These are phyloP conservation scores for Synergus laeviventris DNA, from an alignment of 2,888 invertebrate genomes.

Conservation along the genomic window DNA sequence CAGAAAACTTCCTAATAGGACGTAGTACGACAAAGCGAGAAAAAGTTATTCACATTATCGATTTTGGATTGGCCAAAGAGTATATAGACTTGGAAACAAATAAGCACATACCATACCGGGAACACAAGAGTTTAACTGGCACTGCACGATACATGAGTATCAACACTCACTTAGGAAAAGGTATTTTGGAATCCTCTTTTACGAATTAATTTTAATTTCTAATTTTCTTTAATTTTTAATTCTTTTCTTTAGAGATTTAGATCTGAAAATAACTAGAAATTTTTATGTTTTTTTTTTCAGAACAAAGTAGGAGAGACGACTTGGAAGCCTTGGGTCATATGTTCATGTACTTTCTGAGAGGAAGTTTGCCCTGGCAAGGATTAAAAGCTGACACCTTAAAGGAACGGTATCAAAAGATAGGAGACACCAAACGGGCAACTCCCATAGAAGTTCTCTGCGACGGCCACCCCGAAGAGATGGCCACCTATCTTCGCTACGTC, in stretches of 20 bases:
- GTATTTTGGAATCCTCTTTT: slow-evolving; percentile 75
- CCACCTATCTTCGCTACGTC: slow-evolving; percentile 98
- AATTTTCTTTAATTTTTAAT: not conserved
- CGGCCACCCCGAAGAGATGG: slow-evolving; percentile 96
- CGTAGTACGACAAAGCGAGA: slow-evolving; percentile 97
- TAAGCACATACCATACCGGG: slow-evolving; percentile 99
- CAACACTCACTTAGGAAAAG: slow-evolving; percentile 99
- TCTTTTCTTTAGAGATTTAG: not conserved
- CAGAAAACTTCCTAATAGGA: slow-evolving; percentile 99
- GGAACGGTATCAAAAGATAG: slow-evolving; percentile 99
- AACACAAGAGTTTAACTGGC: slow-evolving; percentile 99
- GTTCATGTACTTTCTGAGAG: slow-evolving; percentile 99
- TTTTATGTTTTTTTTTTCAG: slow-evolving; percentile 76
- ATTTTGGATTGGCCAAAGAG: slow-evolving; percentile 99
- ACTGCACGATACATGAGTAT: slow-evolving; percentile 99
- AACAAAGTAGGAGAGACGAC: slow-evolving; percentile 99
- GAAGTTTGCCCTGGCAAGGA: slow-evolving; percentile 99
- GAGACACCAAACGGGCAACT: slow-evolving; percentile 99
- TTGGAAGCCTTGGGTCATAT: slow-evolving; percentile 99
- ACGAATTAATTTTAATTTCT: not conserved
- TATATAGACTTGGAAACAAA: slow-evolving; percentile 99
- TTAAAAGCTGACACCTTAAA: slow-evolving; percentile 99
- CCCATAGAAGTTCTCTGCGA: slow-evolving; percentile 95
- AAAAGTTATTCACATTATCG: slow-evolving; percentile 99
- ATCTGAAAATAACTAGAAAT: not conserved